A percentile compares a stretch with the other conserved stretches of the same genome.
These are phyloP conservation scores for Leucoraja ocellata DNA, from an alignment of 2,797 vertebrate genomes.

Conservation along the genomic window DNA sequence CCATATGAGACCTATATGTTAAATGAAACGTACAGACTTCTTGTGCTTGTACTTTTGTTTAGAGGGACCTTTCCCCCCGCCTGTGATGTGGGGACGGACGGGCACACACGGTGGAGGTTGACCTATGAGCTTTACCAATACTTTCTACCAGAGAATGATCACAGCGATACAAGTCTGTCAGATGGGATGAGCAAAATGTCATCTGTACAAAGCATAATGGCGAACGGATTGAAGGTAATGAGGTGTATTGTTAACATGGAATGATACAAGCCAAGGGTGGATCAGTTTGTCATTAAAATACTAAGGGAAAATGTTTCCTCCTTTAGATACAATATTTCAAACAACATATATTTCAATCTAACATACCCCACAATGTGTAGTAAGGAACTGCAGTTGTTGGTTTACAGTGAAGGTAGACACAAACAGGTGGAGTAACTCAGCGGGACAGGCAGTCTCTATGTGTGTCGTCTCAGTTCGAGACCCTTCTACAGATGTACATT, in stretches of 20 bases:
- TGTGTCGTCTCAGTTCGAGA: no score
- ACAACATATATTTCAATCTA: no score
- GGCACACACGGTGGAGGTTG: conserved; percentile 41
- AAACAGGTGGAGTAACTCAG: no score
- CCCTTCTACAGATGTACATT: no score
- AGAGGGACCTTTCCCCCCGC: conserved; percentile 37
- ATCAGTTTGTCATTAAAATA: no score
- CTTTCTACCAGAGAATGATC: conserved; percentile 42
- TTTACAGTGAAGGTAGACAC: no score
- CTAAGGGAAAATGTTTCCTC: no score
- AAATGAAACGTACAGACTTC: neutral
- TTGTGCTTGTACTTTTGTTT: neutral
- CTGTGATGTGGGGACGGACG: conserved; percentile 39
- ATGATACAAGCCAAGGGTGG: neutral
- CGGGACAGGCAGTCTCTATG: no score
- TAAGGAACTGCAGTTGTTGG: no score
- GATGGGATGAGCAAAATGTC: conserved; percentile 37
- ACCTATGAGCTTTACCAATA: conserved; percentile 42
- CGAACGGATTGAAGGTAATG: conserved; percentile 40
- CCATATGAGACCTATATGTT: neutral
- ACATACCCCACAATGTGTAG: no score
- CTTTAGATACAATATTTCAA: no score
- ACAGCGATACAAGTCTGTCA: conserved; percentile 33
- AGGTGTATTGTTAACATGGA: neutral
- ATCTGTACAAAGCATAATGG: conserved; percentile 32